Evolutionary conservation across 2,113 vertebrate species (phyloP).

Genomic region (Larimichthys crocea): DNA sequence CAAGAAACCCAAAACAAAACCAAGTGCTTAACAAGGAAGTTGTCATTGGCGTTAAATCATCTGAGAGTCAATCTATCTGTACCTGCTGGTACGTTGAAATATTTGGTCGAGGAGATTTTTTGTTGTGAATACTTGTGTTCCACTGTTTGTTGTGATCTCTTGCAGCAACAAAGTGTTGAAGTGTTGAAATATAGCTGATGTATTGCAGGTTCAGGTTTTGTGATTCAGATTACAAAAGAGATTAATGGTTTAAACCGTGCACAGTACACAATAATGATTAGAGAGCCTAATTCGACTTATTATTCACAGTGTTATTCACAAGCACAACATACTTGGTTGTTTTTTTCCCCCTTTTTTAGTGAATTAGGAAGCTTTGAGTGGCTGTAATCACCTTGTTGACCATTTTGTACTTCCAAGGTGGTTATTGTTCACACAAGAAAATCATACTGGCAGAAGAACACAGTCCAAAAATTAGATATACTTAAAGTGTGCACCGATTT

Average conservation of each 20-base stretch:
- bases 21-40: constrained; percentile 3
- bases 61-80: constrained; percentile 24
- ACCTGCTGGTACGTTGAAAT: constrained; percentile 4
- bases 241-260: neutral
- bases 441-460: constrained; percentile 8
- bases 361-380: constrained; percentile 28
- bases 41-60: constrained; percentile 7
- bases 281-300: neutral
- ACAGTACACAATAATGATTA: neutral
- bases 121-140: constrained; percentile 1
- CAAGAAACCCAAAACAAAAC: neutral
- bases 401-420: constrained; percentile 7
- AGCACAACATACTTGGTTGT: neutral
- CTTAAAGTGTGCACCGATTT: neutral
- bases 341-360: neutral
- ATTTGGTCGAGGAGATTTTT: neutral
- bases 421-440: constrained; percentile 29
- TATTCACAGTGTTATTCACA: constrained; percentile 4
- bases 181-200: constrained; percentile 20
- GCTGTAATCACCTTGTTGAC: constrained; percentile 34
- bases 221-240: neutral
- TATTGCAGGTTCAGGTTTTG: neutral
- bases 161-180: constrained; percentile 11
- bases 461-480: constrained; percentile 1
- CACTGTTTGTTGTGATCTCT: constrained; percentile 3